A percentile compares a stretch with the other conserved stretches of the same genome.
These are phyloP conservation scores for Mya arenaria DNA, from an alignment of 1,140 invertebrate species.

Conservation along the genomic window DNA sequence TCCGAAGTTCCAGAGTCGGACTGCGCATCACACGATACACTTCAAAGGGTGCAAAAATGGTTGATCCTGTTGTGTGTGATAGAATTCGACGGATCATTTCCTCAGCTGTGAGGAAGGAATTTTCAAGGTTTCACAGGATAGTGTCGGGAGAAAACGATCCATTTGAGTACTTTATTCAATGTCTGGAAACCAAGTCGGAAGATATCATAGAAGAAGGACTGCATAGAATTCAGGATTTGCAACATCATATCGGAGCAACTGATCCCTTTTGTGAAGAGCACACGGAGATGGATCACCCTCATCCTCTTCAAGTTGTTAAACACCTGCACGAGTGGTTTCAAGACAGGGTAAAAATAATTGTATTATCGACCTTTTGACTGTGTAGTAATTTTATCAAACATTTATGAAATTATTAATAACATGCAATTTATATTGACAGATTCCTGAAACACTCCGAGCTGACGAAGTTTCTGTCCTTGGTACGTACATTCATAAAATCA, in stretches of 20 bases:
- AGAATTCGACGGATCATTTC: slow-evolving; percentile 23
- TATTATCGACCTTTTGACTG: neutral
- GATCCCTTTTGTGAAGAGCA: slow-evolving; percentile 34
- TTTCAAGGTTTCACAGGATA: slow-evolving; percentile 26
- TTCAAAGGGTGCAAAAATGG: neutral
- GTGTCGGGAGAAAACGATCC: neutral
- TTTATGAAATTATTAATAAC: neutral
- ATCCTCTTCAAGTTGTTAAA: slow-evolving; percentile 8
- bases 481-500: neutral
- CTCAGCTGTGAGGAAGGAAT: slow-evolving; percentile 28
- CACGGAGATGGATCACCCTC: slow-evolving; percentile 19
- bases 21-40: slow-evolving; percentile 32
- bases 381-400: neutral
- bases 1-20: slow-evolving; percentile 14
- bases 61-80: slow-evolving; percentile 35
- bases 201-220: slow-evolving; percentile 20
- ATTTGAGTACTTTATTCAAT: slow-evolving; percentile 7
- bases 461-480: neutral
- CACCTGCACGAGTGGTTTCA: slow-evolving; percentile 39
- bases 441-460: neutral
- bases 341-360: slow-evolving; percentile 13
- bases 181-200: neutral
- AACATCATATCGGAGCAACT: neutral
- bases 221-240: neutral
- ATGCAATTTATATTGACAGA: neutral